Evolutionary conservation across 2,888 invertebrate species (phyloP), one percentile per base, ranked within the genome.

Genomic region (Ferdinandea cuprea): DNA sequence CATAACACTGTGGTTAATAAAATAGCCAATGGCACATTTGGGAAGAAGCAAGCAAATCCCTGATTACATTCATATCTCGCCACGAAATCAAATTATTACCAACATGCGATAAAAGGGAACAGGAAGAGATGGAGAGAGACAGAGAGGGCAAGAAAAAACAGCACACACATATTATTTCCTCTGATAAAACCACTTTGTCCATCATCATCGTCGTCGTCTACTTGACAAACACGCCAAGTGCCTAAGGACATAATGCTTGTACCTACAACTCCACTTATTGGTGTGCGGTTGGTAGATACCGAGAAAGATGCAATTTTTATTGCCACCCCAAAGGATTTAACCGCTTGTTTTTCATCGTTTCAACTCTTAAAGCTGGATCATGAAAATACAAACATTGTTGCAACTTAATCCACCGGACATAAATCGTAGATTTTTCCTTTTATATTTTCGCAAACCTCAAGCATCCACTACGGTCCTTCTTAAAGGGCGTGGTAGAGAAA

Each of bases 31-130:
- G 17, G 37, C 42, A 40, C 42, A 40, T 25, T 9, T 56, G 44
- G 13, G 6, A 19, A 11, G 6, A 19, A 54, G 19, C 28, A 42
- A 46, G 48, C 19, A 56, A 73, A 56, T 63, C 54, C 63, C 48
- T 65, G 73, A 73, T 73, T 73, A 56, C 28, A 56, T 63, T 37
- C 54, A 46, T 63, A 73, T 73, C 73, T 73, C 28, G 28, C 11
- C 28, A 40, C 37, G 21, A 17, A 73, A 73, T 73, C 73, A 72
- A 72, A 72, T 72, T 72, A 72, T 54, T 52, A 37, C 35, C 44
- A 25, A 25, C 2, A 2, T 5, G 3, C 25, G 3, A 3, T 25
- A 25, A 25, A 25, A n/a, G n/a, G n/a, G n/a, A n/a, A n/a, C n/a
- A n/a, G n/a, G n/a, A n/a, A n/a, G n/a, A n/a, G n/a, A n/a, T n/a